A percentile compares a stretch with the other conserved stretches of the same genome.
Evolutionary conservation across 2,113 vertebrate genomes (phyloP).

Genomic region (Barbus barbus): DNA sequence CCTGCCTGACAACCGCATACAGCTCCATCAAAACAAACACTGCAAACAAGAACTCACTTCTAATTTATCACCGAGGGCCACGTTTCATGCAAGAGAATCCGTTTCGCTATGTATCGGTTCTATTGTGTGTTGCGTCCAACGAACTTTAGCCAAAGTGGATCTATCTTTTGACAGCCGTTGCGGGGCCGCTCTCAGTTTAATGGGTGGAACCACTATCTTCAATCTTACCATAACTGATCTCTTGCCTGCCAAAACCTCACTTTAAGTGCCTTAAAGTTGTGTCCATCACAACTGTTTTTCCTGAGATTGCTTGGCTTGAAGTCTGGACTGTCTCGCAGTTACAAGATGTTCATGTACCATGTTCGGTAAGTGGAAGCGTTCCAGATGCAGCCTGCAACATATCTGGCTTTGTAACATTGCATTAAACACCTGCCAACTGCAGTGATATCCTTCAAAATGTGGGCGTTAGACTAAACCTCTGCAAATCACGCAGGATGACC

Average conservation of each 20-base stretch:
- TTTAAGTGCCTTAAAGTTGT: constrained; percentile 60
- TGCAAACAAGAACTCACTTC: constrained; percentile 20
- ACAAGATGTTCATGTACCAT: constrained; percentile 37
- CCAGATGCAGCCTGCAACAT: constrained; percentile 11
- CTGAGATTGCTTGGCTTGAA: constrained; percentile 42
- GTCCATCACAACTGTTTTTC: constrained; percentile 49
- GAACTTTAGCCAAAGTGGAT: constrained; percentile 47
- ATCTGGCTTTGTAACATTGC: constrained; percentile 30
- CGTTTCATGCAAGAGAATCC: constrained; percentile 39
- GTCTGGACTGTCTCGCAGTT: constrained; percentile 30
- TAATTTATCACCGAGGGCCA: constrained; percentile 41
- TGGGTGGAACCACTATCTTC: constrained; percentile 53
- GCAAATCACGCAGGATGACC: constrained; percentile 7
- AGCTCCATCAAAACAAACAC: constrained; percentile 51
- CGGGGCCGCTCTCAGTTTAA: constrained; percentile 36
- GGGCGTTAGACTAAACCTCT: neutral
- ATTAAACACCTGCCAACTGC: constrained; percentile 33
- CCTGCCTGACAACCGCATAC: constrained; percentile 47
- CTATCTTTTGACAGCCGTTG: constrained; percentile 50
- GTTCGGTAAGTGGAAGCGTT: neutral
- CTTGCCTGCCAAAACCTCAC: constrained; percentile 57
- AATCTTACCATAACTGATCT: constrained; percentile 64
- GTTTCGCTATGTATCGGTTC: constrained; percentile 33
- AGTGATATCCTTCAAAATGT: constrained; percentile 33
- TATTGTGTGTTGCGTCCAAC: constrained; percentile 30